These are phyloP conservation scores for Pyralis farinalis DNA, from an alignment of 2,888 invertebrate genomes.

Conservation along the genomic window DNA sequence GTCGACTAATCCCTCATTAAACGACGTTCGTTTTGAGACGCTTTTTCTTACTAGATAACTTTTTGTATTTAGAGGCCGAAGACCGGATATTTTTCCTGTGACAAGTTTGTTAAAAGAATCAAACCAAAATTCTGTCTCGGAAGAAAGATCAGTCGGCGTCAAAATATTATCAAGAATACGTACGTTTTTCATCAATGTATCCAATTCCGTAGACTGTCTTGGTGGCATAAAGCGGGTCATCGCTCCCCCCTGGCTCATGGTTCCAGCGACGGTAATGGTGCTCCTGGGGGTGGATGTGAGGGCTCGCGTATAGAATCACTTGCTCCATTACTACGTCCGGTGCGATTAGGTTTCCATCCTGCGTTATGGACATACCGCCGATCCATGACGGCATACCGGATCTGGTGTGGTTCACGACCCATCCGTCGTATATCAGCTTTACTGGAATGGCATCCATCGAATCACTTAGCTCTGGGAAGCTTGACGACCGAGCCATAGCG, in stretches of 20 bases:
- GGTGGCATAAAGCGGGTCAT: conserved; percentile 75
- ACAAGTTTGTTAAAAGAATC: no score
- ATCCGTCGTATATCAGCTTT: conserved; percentile 78
- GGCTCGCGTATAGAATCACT: conserved; percentile 74
- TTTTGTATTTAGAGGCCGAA: no score
- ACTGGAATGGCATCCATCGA: conserved; percentile 78
- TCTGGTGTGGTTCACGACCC: conserved; percentile 65
- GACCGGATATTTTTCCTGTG: no score
- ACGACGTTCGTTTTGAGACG: no score
- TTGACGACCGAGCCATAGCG: conserved; percentile 62
- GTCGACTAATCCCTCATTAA: conserved; percentile 47
- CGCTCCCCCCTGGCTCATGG: conserved; percentile 75
- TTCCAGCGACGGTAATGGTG: conserved; percentile 75
- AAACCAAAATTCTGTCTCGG: no score
- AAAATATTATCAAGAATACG: conserved; percentile 53
- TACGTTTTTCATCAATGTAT: conserved; percentile 80
- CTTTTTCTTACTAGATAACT: no score
- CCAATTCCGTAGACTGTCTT: conserved; percentile 79
- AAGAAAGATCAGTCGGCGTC: conserved; percentile 43
- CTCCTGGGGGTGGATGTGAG: conserved; percentile 75
- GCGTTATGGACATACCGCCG: conserved; percentile 78
- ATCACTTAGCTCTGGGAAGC: conserved; percentile 69
- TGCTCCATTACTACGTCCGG: conserved; percentile 77
- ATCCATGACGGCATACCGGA: conserved; percentile 72
- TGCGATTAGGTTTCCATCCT: conserved; percentile 74